Evolutionary conservation across 2,888 invertebrate species (phyloP).

Genomic region (Acronicta leporina): DNA sequence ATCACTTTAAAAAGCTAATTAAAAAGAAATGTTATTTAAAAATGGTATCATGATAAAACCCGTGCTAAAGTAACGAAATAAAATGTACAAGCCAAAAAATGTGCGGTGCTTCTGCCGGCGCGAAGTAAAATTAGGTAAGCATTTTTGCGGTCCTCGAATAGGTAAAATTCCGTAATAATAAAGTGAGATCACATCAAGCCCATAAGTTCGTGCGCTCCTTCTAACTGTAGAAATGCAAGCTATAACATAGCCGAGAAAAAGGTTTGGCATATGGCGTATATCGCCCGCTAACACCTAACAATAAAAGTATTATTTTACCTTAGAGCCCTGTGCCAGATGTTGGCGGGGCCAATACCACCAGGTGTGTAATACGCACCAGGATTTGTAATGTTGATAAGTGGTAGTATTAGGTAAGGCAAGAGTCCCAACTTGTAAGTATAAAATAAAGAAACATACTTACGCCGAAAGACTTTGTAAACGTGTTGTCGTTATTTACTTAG

Average conservation of each 20-base stretch:
- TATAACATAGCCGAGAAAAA: too few relatives aligned
- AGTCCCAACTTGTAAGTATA: not conserved
- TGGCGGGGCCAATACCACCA: too few relatives aligned
- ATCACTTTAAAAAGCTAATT: too few relatives aligned
- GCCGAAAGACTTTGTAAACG: slow-evolving; percentile 27
- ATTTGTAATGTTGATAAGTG: too few relatives aligned
- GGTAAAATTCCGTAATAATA: not conserved
- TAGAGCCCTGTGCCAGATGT: too few relatives aligned
- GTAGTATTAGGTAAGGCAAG: not conserved
- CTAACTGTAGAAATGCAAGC: too few relatives aligned
- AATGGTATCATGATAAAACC: not conserved
- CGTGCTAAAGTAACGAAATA: not conserved
- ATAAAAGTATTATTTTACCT: not conserved
- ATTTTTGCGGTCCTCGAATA: not conserved
- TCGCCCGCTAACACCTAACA: not conserved
- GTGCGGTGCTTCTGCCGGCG: not conserved
- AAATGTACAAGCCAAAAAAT: not conserved
- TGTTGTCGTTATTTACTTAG: slow-evolving; percentile 40
- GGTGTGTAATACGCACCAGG: not conserved
- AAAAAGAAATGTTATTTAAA: too few relatives aligned
- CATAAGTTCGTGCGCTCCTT: too few relatives aligned
- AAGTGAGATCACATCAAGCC: not conserved
- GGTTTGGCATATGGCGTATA: too few relatives aligned
- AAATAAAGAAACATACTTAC: not conserved
- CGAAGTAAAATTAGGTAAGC: slow-evolving; percentile 1